A percentile compares a stretch with the other conserved stretches of the same genome.
These are phyloP conservation scores for Danionella cerebrum DNA, from an alignment of 2,113 vertebrate genomes.

Conservation along the genomic window DNA sequence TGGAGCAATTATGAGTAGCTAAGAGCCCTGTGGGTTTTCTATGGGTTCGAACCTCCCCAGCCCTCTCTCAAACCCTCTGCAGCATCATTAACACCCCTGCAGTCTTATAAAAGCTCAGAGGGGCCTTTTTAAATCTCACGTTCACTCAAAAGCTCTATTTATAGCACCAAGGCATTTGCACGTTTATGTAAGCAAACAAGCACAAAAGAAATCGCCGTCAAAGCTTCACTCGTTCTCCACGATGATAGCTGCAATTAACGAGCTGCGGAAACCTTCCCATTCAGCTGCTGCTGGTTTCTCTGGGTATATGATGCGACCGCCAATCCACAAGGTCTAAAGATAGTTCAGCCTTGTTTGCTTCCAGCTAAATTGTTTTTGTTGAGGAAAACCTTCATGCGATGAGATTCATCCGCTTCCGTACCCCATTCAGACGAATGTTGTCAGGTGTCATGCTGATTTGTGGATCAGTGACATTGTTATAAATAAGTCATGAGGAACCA, in stretches of 20 bases:
- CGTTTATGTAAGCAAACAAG: slow-evolving; percentile 47
- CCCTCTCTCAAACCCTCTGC: slow-evolving; percentile 1
- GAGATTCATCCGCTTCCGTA: not conserved
- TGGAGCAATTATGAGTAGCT: slow-evolving; percentile 59
- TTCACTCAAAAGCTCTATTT: slow-evolving; percentile 53
- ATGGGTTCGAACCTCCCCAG: slow-evolving; percentile 19
- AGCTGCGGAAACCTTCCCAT: not conserved
- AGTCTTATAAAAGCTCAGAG: slow-evolving; percentile 44
- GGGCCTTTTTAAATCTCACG: slow-evolving; percentile 44
- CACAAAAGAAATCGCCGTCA: not conserved
- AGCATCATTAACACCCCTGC: slow-evolving; percentile 45
- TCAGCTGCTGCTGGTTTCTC: not conserved
- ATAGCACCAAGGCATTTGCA: slow-evolving; percentile 45
- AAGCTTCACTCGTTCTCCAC: not conserved
- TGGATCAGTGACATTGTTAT: slow-evolving; percentile 39
- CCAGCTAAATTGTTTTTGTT: not conserved
- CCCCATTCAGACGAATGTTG: slow-evolving; percentile 4
- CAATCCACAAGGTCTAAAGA: slow-evolving; percentile 21
- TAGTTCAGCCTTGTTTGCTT: slow-evolving; percentile 23
- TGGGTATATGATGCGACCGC: not conserved
- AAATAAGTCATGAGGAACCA: slow-evolving; percentile 44
- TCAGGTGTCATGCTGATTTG: slow-evolving; percentile 26
- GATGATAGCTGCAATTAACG: slow-evolving; percentile 26
- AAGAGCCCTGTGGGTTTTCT: slow-evolving; percentile 48
- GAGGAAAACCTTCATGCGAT: not conserved